Base-by-base conservation (phyloP, 2,113 vertebrate species). In the Poicephalus meyeri region DNA sequence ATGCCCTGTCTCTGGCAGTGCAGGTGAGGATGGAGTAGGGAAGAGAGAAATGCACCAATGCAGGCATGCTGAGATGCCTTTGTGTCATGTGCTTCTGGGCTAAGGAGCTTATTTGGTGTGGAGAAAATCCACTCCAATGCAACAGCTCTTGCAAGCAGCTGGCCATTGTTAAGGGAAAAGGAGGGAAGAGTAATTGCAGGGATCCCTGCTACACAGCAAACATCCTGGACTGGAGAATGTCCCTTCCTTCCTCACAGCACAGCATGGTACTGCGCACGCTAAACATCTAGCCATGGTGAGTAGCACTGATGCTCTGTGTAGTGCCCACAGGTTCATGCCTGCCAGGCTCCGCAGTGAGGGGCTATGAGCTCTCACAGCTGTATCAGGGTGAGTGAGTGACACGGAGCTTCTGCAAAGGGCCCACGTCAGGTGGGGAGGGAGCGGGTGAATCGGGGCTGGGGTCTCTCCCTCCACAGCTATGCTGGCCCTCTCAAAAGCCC, bases 301-400 rank as follows among this genome's bases (percentile, higher is more conserved):
- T 7, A 41, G 31, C 41, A 23, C 11, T 3, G 17, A 41, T 6
- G 37, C 31, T 28, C 28, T 1, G 3, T 7, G 60, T 1, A 0
- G 20, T 28, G 41, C 5, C 14, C 0, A 1, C 0, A 2, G 6
- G 12, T 17, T 31, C 2, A 3, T 56, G 46, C 31, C 46, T 50
- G 33, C 50, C 2, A 2, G 9, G 29, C 19, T 74, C 39, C n/a
- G n/a, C 61, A 68, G 18, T 1, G 5, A 33, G 39, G 39, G 8
- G 2, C 37, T 10, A 4, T 14, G 50, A 58, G 33, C 26, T n/a
- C 20, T 63, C 21, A 28, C 9, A 6, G 1, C 46, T 8, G 13
- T 8, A 2, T 3, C 6, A 20, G 55, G 26, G n/a, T 23, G 14
- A n/a, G 10, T 7, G 47, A 52, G 33, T 10, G 5, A 46, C 17